Evolutionary conservation across 2,113 vertebrate species (phyloP), one percentile per base, ranked within the genome.

Genomic region (Elgaria multicarinata): DNA sequence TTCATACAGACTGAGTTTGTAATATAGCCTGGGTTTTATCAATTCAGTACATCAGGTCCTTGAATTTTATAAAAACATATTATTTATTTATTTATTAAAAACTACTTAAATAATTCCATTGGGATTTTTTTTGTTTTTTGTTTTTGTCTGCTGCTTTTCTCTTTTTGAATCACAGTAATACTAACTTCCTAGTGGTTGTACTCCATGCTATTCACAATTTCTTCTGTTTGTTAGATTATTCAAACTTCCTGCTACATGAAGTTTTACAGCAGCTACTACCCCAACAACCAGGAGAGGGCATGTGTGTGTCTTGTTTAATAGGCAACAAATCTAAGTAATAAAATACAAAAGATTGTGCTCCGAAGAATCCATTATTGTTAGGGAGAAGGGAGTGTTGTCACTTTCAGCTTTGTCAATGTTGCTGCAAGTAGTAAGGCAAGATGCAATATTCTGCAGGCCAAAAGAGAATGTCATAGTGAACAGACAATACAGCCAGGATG

Each of bases 251-350:
- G n/a, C 24, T n/a, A n/a, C 12, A 36, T 83, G 42, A 67, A 77
- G 36, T 44, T 62, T 58, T 67, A 81, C 26, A 81, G 28, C 18
- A 82, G 67, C 50, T 72, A 71, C 66, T 26, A 87, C 4, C 7
- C 33, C 53, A 80, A 42, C 36, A 88, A 72, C 78, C 87, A 88
- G 87, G 67, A 72, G 67, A 88, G 66, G 67, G 67, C 67, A 82
- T 36, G 87, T 82, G 66, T 71, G 64, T 36, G 26, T 82, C 79
- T 88, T 72, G 50, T 42, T 81, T 88, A 74, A 24, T 44, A 44
- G 69, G 22, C 18, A 74, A 62, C 78, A 82, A 53, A 72, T 58
- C 39, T 67, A 88, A 58, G 66, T 69, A 87, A 46, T 31, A 69
- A 55, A 5, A 55, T 44, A 33, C 14, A 58, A 87, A 75, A 58